A percentile compares a stretch with the other conserved stretches of the same genome.
These are phyloP conservation scores for Pristionchus fissidentatus DNA, from an alignment of 2,888 invertebrate genomes.

Conservation along the genomic window DNA sequence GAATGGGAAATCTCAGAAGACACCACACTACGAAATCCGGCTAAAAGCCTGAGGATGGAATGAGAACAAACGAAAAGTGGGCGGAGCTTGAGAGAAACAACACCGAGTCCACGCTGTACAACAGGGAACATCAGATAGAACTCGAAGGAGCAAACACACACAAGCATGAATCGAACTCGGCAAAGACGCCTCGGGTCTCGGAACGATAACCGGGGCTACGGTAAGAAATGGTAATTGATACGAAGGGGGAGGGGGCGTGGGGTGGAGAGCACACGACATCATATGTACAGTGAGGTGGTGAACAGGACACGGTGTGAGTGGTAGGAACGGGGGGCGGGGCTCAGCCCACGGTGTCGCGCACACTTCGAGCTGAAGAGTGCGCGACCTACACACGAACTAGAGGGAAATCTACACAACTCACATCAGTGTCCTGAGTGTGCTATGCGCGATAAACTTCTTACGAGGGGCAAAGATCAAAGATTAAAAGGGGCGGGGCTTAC, in stretches of 20 bases:
- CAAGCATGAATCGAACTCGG: background rate
- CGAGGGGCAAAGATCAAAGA: background rate
- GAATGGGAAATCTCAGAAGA: background rate
- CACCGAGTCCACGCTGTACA: constrained; percentile 33
- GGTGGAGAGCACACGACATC: constrained; percentile 12
- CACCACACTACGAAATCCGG: background rate
- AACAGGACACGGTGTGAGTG: constrained; percentile 38
- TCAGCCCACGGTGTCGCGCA: background rate
- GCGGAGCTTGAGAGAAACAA: background rate
- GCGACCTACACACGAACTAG: constrained; percentile 6
- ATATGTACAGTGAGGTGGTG: constrained; percentile 36
- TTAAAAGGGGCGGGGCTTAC: constrained; percentile 30
- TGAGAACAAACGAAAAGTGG: background rate
- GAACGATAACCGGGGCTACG: constrained; percentile 23
- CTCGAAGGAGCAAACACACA: background rate
- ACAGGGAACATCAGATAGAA: constrained; percentile 16
- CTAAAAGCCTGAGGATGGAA: background rate
- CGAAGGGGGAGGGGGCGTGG: background rate
- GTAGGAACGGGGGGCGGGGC: background rate
- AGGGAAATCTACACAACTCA: constrained; percentile 31
- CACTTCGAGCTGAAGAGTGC: background rate
- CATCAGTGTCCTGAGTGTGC: constrained; percentile 41
- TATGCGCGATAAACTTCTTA: background rate
- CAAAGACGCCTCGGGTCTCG: background rate
- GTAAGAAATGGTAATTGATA: background rate